Conservation (phyloP, 2,888 invertebrate species). For the Rhamphomyia laevipes region DNA sequence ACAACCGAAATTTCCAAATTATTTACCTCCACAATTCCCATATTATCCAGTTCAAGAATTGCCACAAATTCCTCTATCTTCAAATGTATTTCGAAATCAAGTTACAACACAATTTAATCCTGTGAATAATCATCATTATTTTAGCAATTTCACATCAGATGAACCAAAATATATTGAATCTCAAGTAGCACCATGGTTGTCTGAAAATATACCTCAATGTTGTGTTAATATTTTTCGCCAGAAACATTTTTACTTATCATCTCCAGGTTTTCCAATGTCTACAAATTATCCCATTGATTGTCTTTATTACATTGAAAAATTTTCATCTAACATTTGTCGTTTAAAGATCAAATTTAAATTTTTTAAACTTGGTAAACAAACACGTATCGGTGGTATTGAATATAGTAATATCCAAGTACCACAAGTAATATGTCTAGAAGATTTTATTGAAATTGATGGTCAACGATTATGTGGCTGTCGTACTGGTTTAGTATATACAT, state of each 20-base stretch:
- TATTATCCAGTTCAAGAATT: not conserved
- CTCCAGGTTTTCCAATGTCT: conserved; percentile 45
- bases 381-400: conserved; percentile 11
- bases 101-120: not conserved
- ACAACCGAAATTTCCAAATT: not conserved
- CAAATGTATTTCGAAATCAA: not conserved
- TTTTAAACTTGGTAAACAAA: conserved; percentile 39
- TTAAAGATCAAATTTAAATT: conserved; percentile 43
- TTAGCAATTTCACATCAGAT: too few species aligned
- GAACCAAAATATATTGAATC: not conserved
- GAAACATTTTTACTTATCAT: conserved; percentile 40
- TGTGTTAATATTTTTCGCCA: conserved; percentile 36
- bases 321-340: conserved; percentile 39
- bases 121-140: not conserved
- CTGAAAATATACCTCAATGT: conserved; percentile 25
- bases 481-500: conserved; percentile 26
- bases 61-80: not conserved
- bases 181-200: not conserved
- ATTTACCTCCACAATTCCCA: not conserved
- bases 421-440: conserved; percentile 34
- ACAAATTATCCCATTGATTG: conserved; percentile 38
- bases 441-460: conserved; percentile 45
- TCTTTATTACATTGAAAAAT: conserved; percentile 40
- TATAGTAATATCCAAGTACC: not conserved
- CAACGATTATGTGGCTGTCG: conserved; percentile 47